A percentile compares a stretch with the other conserved stretches of the same genome.
Conservation (phyloP, 1,140 invertebrate genomes). For the Temnothorax curvispinosus region DNA sequence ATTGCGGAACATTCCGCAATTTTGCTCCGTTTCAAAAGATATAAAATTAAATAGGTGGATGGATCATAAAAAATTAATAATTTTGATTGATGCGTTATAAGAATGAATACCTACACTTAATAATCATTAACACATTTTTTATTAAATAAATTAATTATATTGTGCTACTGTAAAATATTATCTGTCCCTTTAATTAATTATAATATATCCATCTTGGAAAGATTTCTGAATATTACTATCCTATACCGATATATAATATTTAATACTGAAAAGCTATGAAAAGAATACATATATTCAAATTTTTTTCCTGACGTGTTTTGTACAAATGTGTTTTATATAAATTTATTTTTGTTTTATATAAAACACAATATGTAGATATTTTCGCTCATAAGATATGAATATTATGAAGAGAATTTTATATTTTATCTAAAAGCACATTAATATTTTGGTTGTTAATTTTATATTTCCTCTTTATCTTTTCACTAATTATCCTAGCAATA, state of each 20-base stretch:
- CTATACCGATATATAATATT: no score
- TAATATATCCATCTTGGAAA: no score
- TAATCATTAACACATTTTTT: background rate
- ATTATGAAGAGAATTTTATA: background rate
- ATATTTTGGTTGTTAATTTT: background rate
- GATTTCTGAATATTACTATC: no score
- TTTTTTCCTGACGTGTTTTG: no score
- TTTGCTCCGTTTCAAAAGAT: background rate
- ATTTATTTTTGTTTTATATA: no score
- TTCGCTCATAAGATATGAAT: no score
- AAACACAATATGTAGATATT: no score
- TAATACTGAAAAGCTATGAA: background rate
- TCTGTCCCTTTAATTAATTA: background rate
- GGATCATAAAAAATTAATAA: background rate
- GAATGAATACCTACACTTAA: background rate
- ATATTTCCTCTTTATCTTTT: background rate
- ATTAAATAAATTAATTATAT: background rate
- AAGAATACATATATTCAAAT: background rate
- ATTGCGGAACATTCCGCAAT: background rate
- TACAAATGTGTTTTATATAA: no score
- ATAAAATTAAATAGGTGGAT: constrained; percentile 3
- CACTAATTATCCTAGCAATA: background rate
- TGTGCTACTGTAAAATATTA: background rate
- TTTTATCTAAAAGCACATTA: background rate
- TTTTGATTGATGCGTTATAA: background rate